Evolutionary conservation across 1,140 invertebrate genomes (phyloP).

Genomic region (Caenorhabditis briggsae): DNA sequence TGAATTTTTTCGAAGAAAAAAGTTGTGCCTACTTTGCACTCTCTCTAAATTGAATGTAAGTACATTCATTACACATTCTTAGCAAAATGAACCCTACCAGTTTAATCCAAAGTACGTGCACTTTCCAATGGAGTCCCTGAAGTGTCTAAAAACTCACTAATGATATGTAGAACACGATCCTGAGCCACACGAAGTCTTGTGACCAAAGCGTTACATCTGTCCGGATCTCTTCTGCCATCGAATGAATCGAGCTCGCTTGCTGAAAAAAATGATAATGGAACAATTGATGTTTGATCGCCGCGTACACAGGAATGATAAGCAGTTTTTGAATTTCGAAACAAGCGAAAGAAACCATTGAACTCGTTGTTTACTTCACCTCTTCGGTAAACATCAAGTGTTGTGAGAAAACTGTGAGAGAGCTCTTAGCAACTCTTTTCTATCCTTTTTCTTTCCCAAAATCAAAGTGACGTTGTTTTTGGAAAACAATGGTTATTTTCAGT

Average conservation of each 20-base stretch:
- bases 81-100: neutral
- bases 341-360: neutral
- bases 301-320: neutral
- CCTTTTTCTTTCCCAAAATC: neutral
- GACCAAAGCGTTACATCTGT: conserved; percentile 92
- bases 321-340: neutral
- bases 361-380: neutral
- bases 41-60: neutral
- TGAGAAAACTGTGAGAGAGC: neutral
- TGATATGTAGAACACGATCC: conserved; percentile 78
- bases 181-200: conserved; percentile 87
- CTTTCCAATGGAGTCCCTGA: neutral
- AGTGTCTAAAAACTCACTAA: conserved; percentile 66
- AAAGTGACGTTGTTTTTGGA: neutral
- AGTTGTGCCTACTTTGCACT: neutral
- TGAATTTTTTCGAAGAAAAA: no score
- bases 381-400: neutral
- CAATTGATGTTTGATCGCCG: neutral
- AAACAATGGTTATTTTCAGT: conserved; percentile 15
- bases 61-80: conserved; percentile 25
- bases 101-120: neutral
- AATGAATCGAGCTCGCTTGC: conserved; percentile 97
- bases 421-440: neutral
- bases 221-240: conserved; percentile 96
- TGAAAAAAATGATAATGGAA: conserved; percentile 41